A percentile compares a stretch with the other conserved stretches of the same genome.
phyloP scores from a whole-genome alignment of 2,113 vertebrate species.

The Muntiacus reevesi region DNA sequence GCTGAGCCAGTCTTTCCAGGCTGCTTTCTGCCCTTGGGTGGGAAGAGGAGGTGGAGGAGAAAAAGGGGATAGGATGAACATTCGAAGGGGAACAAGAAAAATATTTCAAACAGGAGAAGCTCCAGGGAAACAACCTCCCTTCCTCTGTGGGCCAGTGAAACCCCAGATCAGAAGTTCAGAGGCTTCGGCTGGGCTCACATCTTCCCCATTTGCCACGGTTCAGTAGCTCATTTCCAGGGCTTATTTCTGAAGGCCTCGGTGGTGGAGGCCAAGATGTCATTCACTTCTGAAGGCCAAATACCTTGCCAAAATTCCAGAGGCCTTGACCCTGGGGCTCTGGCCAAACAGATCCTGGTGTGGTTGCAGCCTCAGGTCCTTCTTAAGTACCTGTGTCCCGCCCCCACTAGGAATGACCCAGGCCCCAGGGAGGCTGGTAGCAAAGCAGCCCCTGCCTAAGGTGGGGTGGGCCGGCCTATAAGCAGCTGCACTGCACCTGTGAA shows the following conservation, averaged over 20 bases:
- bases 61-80: neutral
- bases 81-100: neutral
- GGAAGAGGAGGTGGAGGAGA: neutral
- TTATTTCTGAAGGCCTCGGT: neutral
- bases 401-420: neutral
- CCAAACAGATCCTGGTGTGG: neutral
- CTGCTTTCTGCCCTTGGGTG: neutral
- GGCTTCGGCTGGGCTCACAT: neutral
- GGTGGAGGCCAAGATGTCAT: neutral
- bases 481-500: neutral
- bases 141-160: neutral
- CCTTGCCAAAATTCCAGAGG: neutral
- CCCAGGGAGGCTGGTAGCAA: neutral
- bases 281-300: neutral
- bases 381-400: neutral
- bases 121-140: neutral
- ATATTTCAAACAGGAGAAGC: neutral
- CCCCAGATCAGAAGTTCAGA: neutral
- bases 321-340: neutral
- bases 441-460: neutral
- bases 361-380: neutral
- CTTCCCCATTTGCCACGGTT: neutral
- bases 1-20: neutral
- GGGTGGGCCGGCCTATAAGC: neutral
- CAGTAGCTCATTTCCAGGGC: neutral